phyloP scores from a whole-genome alignment of 2,113 vertebrate genomes.

The Panurus biarmicus region DNA sequence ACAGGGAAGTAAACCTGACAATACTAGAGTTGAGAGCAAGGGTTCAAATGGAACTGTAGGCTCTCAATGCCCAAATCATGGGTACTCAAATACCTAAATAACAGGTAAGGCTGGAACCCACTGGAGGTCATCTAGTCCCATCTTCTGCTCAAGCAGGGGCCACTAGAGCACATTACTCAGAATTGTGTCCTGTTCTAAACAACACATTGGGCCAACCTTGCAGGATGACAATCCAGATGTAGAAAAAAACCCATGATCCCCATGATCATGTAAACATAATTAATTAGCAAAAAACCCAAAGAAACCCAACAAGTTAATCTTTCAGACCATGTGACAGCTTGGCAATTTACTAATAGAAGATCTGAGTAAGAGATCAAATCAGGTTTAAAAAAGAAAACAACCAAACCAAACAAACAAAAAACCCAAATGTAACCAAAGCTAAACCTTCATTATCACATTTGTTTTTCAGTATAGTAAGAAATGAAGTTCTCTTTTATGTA shows the following conservation, averaged over 20 bases:
- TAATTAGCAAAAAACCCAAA: background rate
- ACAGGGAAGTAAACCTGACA: background rate
- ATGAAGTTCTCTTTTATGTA: background rate
- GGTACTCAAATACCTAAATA: background rate
- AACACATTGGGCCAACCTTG: background rate
- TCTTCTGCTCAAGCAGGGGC: background rate
- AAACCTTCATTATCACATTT: background rate
- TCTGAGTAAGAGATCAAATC: background rate
- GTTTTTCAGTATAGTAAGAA: background rate
- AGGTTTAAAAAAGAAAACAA: background rate
- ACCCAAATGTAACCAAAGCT: background rate
- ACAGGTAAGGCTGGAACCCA: background rate
- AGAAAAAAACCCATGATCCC: background rate
- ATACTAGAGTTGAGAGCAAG: background rate
- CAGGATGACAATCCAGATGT: background rate
- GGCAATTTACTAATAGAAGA: background rate
- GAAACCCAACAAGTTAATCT: background rate
- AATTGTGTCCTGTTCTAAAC: background rate
- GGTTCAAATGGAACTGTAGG: background rate
- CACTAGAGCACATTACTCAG: background rate
- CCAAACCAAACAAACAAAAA: background rate
- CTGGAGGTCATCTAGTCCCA: background rate
- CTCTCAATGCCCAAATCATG: background rate
- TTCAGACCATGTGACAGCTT: background rate
- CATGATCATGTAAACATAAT: background rate